Conservation (phyloP, 2,888 invertebrate genomes). For the Dorcus parallelipipedus region DNA sequence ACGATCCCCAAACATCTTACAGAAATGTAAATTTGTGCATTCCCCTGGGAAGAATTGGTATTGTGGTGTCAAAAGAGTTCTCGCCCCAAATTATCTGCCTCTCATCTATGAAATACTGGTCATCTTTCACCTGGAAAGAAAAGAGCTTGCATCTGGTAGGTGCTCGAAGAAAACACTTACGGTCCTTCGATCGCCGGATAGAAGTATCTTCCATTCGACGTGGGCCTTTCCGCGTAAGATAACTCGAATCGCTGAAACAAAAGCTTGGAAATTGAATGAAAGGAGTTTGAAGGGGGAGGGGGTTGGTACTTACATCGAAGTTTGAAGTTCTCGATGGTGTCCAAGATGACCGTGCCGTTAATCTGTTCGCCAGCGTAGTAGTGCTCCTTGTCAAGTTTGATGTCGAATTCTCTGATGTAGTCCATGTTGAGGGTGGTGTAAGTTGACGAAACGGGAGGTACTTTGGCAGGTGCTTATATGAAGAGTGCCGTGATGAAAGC, state of each 20-base stretch:
- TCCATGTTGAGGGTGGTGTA: slow-evolving; percentile 54
- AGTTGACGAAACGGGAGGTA: too few relatives aligned
- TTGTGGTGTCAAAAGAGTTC: slow-evolving; percentile 60
- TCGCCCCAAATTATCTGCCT: slow-evolving; percentile 71
- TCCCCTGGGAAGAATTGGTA: slow-evolving; percentile 68
- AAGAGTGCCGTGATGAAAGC: too few relatives aligned
- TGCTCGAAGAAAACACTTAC: slow-evolving; percentile 42
- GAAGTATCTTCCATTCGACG: slow-evolving; percentile 72
- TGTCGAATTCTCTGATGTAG: slow-evolving; percentile 74
- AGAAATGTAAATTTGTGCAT: slow-evolving; percentile 65
- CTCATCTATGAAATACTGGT: slow-evolving; percentile 74
- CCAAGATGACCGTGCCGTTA: slow-evolving; percentile 64
- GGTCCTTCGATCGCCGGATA: slow-evolving; percentile 68
- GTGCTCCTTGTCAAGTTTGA: slow-evolving; percentile 69
- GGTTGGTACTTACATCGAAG: slow-evolving; percentile 58
- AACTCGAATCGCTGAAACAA: slow-evolving; percentile 59
- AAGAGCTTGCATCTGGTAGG: not conserved
- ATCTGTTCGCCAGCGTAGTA: slow-evolving; percentile 73
- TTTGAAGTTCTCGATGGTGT: slow-evolving; percentile 72
- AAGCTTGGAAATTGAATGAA: too few relatives aligned
- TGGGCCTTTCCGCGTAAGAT: slow-evolving; percentile 71
- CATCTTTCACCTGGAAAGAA: slow-evolving; percentile 56
- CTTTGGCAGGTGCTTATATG: too few relatives aligned
- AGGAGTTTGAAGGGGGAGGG: too few relatives aligned
- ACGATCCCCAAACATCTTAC: slow-evolving; percentile 21